Evolutionary conservation across 2,113 vertebrate species (phyloP).

Genomic region (Anoura caudifer): DNA sequence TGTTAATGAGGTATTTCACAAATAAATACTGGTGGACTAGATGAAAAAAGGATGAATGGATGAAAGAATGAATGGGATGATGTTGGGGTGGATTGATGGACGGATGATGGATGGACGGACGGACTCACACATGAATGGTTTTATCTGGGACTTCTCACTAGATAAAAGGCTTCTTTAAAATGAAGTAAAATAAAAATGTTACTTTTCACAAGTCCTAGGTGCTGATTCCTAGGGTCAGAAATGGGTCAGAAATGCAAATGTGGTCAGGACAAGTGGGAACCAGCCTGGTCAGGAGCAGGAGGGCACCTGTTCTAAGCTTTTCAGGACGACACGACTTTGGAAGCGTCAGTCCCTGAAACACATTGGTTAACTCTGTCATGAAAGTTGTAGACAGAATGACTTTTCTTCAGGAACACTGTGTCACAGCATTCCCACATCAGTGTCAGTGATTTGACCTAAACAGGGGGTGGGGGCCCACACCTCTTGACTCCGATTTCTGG

Average conservation of each 20-base stretch:
- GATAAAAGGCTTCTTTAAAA: conserved; percentile 28
- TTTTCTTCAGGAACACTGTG: neutral
- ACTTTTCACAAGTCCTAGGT: neutral
- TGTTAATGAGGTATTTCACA: neutral
- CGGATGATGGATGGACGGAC: neutral
- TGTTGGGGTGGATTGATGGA: neutral
- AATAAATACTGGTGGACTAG: neutral
- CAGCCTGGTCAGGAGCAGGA: neutral
- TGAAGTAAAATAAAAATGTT: neutral
- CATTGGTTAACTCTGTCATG: neutral
- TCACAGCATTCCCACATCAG: neutral
- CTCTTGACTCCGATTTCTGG: neutral
- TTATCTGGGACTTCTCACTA: neutral
- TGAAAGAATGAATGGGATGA: neutral
- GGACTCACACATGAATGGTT: neutral
- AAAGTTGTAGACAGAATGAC: neutral
- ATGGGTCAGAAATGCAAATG: neutral
- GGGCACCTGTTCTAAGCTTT: neutral
- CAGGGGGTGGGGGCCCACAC: neutral
- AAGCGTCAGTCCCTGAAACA: neutral
- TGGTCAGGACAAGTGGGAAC: neutral
- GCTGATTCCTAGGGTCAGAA: conserved; percentile 6
- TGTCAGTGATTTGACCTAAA: neutral
- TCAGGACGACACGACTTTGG: neutral
- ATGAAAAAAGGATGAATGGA: neutral